These are phyloP conservation scores for Epinephelus fuscoguttatus DNA, from an alignment of 2,113 vertebrate genomes.

Conservation along the genomic window DNA sequence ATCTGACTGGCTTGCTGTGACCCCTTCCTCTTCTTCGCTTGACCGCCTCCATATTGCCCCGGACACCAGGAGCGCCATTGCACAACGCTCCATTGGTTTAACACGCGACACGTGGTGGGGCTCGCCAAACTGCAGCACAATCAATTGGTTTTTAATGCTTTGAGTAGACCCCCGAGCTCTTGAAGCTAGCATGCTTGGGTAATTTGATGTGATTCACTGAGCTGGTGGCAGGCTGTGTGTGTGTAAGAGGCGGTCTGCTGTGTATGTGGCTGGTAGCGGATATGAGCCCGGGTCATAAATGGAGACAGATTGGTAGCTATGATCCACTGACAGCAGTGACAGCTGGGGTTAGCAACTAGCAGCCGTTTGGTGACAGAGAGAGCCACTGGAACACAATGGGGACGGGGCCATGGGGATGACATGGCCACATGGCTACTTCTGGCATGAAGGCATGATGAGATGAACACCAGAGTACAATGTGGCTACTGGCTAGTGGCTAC, in stretches of 20 bases:
- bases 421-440: slow-evolving; percentile 70
- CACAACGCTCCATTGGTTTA: slow-evolving; percentile 68
- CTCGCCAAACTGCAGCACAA: slow-evolving; percentile 72
- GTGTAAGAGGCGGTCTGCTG: slow-evolving; percentile 51
- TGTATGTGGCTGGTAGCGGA: slow-evolving; percentile 53
- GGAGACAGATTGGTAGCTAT: slow-evolving; percentile 74
- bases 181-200: slow-evolving; percentile 67
- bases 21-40: slow-evolving; percentile 45
- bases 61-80: slow-evolving; percentile 48
- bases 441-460: slow-evolving; percentile 61
- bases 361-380: slow-evolving; percentile 70
- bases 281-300: slow-evolving; percentile 62
- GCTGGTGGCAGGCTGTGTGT: slow-evolving; percentile 54
- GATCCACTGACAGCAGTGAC: slow-evolving; percentile 63
- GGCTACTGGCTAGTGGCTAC: slow-evolving; percentile 36
- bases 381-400: slow-evolving; percentile 62
- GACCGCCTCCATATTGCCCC: slow-evolving; percentile 72
- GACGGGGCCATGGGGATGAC: slow-evolving; percentile 63
- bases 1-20: slow-evolving; percentile 34
- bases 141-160: slow-evolving; percentile 80
- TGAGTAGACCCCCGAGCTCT: slow-evolving; percentile 67
- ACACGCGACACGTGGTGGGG: slow-evolving; percentile 50
- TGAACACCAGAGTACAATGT: slow-evolving; percentile 42
- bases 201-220: slow-evolving; percentile 76
- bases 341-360: slow-evolving; percentile 75